Evolutionary conservation across 2,113 vertebrate species (phyloP).

Genomic region (Catagonus wagneri): DNA sequence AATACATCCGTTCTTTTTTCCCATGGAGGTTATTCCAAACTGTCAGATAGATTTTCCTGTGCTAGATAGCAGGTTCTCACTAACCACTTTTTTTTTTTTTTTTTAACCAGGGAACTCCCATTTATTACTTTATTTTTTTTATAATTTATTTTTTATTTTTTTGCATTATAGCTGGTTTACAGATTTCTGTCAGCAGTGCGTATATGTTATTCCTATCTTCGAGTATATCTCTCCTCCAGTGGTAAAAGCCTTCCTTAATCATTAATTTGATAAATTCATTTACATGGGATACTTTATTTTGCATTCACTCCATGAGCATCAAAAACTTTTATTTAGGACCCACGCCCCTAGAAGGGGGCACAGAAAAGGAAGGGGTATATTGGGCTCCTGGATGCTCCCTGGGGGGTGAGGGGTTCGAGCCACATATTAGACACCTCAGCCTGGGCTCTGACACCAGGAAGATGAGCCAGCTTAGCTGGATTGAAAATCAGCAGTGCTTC

Average conservation of each 20-base stretch:
- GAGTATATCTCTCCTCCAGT: too few relatives aligned
- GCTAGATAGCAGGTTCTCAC: too few relatives aligned
- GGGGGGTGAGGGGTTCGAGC: neutral
- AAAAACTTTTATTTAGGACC: neutral
- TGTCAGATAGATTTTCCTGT: too few relatives aligned
- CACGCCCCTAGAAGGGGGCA: neutral
- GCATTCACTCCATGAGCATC: neutral
- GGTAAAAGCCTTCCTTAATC: neutral
- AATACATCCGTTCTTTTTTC: too few relatives aligned
- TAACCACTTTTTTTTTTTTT: too few relatives aligned
- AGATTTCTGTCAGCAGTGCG: too few relatives aligned
- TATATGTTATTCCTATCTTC: too few relatives aligned
- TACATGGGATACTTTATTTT: neutral
- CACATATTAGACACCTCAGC: neutral
- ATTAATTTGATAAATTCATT: neutral
- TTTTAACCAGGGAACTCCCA: too few relatives aligned
- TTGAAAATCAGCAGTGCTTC: neutral
- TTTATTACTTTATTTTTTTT: too few relatives aligned
- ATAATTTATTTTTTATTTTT: too few relatives aligned
- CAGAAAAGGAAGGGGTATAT: neutral
- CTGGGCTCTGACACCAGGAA: neutral
- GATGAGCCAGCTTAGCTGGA: neutral
- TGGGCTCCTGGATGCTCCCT: neutral
- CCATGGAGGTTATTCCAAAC: too few relatives aligned
- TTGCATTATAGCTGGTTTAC: too few relatives aligned